Evolutionary conservation across 2,888 invertebrate genomes (phyloP).

Genomic region (Melangyna quadrimaculata): DNA sequence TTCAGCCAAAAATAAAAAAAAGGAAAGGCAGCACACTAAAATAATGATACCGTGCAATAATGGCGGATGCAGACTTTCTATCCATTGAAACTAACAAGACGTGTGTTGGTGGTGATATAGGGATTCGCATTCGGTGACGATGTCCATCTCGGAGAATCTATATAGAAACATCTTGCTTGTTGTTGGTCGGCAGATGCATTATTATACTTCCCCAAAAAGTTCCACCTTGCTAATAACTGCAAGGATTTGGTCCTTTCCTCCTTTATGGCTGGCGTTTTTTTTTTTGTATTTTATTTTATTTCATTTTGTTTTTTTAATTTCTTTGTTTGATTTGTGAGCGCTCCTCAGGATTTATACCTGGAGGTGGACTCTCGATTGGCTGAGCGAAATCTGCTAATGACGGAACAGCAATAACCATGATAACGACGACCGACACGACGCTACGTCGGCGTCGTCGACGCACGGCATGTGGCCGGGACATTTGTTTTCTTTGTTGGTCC

Average conservation of each 20-base stretch:
- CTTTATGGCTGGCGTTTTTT: not conserved
- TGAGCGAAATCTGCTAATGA: constrained; percentile 45
- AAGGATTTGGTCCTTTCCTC: constrained; percentile 64
- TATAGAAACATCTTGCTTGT: constrained; percentile 63
- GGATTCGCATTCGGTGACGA: constrained; percentile 7
- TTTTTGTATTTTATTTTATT: not conserved
- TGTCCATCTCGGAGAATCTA: constrained; percentile 43
- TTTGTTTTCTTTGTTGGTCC: constrained; percentile 51
- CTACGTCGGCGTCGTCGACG: too few relatives aligned
- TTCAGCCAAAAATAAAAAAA: constrained; percentile 4
- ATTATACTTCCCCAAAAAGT: constrained; percentile 6
- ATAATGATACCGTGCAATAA: constrained; percentile 36
- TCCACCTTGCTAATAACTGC: constrained; percentile 66
- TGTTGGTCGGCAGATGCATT: constrained; percentile 54
- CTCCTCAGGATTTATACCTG: constrained; percentile 50
- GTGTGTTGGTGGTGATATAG: constrained; percentile 26
- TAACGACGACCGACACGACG: too few relatives aligned
- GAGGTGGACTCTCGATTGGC: not conserved
- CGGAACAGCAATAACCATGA: not conserved
- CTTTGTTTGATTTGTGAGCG: constrained; percentile 58
- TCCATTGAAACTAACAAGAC: constrained; percentile 54
- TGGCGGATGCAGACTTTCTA: constrained; percentile 57
- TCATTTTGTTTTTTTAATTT: constrained; percentile 27
- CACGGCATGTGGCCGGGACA: constrained; percentile 63
- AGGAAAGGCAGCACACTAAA: not conserved